Percentiles rank a stretch among this genome's conserved stretches.
Conservation (phyloP, 1,140 invertebrate genomes). For the Nasonia longicornis region DNA sequence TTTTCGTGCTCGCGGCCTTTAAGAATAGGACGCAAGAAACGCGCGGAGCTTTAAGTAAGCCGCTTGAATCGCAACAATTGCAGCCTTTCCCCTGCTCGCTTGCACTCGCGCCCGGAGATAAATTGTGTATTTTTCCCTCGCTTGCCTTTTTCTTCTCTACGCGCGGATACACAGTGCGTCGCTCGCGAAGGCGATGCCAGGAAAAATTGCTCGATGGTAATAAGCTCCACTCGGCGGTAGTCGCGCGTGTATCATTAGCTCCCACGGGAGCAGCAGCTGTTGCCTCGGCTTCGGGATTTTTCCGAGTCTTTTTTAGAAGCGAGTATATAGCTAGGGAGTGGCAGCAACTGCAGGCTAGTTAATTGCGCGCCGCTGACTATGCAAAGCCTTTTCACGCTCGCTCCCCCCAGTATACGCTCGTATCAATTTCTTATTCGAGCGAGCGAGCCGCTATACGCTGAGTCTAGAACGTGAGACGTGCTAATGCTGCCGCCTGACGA, state of each 20-base stretch:
- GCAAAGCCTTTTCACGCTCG: slow-evolving; percentile 27
- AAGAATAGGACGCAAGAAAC: background rate
- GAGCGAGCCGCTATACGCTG: too few species aligned
- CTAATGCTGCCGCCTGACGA: background rate
- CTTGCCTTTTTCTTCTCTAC: background rate
- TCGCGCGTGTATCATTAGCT: slow-evolving; percentile 21
- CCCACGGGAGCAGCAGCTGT: background rate
- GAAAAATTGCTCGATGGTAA: background rate
- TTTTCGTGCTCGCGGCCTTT: slow-evolving; percentile 8
- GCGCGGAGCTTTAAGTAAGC: slow-evolving; percentile 6
- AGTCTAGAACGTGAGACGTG: background rate
- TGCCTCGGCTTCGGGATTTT: background rate
- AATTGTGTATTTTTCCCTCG: background rate
- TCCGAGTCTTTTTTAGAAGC: background rate
- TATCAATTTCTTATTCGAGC: background rate
- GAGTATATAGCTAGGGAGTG: background rate
- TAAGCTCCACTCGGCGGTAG: background rate
- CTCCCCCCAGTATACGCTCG: background rate
- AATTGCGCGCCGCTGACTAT: slow-evolving; percentile 19
- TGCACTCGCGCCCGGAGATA: background rate
- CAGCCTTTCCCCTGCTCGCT: background rate
- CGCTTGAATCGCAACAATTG: slow-evolving; percentile 22
- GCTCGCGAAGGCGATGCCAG: background rate
- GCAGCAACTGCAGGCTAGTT: background rate
- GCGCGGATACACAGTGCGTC: too few species aligned